Evolutionary conservation across 2,113 vertebrate species (phyloP).

Genomic region (Pelvicachromis taeniatus): DNA sequence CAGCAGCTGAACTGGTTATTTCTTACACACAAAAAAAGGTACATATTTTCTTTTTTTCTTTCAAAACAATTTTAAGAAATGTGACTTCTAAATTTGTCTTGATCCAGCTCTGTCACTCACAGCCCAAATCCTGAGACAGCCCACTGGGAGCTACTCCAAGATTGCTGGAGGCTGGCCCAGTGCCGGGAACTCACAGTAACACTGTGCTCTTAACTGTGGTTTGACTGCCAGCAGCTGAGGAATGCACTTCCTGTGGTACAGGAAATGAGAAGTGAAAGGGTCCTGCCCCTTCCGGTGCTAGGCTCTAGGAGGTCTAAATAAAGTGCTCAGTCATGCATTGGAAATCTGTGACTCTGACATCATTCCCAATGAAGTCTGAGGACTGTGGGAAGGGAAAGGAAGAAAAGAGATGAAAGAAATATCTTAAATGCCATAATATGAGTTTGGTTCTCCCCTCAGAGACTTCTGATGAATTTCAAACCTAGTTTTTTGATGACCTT

Average conservation of each 20-base stretch:
- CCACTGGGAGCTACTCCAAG: background rate
- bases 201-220: background rate
- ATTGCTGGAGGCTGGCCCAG: slow-evolving; percentile 17
- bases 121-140: background rate
- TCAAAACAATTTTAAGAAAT: background rate
- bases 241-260: slow-evolving; percentile 59
- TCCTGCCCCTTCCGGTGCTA: slow-evolving; percentile 27
- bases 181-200: slow-evolving; percentile 34
- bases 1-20: background rate
- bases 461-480: background rate
- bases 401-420: background rate
- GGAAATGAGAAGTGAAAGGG: slow-evolving; percentile 53
- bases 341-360: slow-evolving; percentile 35
- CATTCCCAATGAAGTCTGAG: background rate
- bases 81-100: background rate
- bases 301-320: background rate
- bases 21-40: background rate
- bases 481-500: background rate
- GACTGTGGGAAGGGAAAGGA: background rate
- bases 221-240: slow-evolving; percentile 20
- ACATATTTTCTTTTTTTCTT: background rate
- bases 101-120: background rate
- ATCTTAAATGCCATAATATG: slow-evolving; percentile 17
- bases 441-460: background rate
- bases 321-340: slow-evolving; percentile 49